Conservation (phyloP, 2,888 invertebrate species). For the Lochmaea crataegi region DNA sequence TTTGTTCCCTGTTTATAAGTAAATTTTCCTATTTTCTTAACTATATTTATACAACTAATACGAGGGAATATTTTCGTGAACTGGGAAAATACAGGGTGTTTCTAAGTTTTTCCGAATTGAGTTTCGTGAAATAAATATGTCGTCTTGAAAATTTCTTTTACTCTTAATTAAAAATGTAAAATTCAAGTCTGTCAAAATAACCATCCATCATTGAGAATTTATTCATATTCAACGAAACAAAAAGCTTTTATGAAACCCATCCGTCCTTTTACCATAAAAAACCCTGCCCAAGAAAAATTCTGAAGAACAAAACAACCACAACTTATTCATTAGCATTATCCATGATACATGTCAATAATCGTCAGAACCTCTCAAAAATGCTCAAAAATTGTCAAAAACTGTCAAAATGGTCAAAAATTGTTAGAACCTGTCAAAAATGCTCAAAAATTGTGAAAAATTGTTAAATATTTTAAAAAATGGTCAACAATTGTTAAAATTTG, state of each 20-base stretch:
- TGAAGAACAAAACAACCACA: conserved; percentile 29
- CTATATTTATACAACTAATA: not conserved
- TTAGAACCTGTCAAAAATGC: too few relatives aligned
- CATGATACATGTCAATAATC: conserved; percentile 39
- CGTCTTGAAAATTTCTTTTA: too few relatives aligned
- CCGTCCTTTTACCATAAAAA: conserved; percentile 29
- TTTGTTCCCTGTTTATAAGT: not conserved
- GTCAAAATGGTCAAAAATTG: too few relatives aligned
- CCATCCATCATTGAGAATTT: not conserved
- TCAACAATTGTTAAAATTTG: too few relatives aligned
- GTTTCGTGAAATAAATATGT: too few relatives aligned
- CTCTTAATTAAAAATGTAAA: not conserved
- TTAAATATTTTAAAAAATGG: too few relatives aligned
- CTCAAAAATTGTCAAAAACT: too few relatives aligned
- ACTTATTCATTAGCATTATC: conserved; percentile 43
- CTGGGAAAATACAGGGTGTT: too few relatives aligned
- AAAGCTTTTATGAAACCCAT: conserved; percentile 12
- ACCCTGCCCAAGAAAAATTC: conserved; percentile 13
- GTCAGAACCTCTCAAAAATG: too few relatives aligned
- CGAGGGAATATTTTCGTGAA: not conserved
- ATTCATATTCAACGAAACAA: not conserved
- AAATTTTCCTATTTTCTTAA: not conserved
- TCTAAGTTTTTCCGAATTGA: too few relatives aligned
- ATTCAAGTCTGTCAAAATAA: not conserved
- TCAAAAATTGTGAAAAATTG: too few relatives aligned